Base-by-base conservation (phyloP, 37 sponge, comb jelly and placozoan species). In the Tethya wilhelma region DNA sequence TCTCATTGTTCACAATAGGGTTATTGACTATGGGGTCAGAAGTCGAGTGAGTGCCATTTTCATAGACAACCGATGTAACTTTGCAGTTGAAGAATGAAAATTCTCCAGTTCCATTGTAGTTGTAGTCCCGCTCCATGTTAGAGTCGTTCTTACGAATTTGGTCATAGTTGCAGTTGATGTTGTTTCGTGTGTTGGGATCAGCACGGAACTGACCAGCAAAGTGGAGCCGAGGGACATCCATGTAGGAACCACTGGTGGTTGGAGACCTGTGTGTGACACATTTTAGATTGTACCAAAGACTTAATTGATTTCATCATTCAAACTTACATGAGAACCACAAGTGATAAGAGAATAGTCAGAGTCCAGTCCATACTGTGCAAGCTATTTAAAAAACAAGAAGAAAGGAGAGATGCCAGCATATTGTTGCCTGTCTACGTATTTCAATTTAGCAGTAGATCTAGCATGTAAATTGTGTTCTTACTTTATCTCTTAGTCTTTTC, bases 181-280 rank as follows among this genome's bases (percentile, higher is more conserved):
- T 81, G 72, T 81, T 81, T 69, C 46, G 44, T 32, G 82, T 71
- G 59, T 46, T 69, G 33, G n/a, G 38, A 70, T 81, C 82, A 4
- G 82, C 71, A 25, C 62, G 71, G 59, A 81, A 81, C 32, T 59
- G 73, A 19, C 82, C 82, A 7, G 73, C 36, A 8, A 81, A 81
- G 62, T 81, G 82, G 56, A 81, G 12, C 20, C 82, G 53, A 12
- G 82, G 82, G 12, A 20, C 19, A 56, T 73, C 82, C 31, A 81
- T 40, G 29, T 81, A 81, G n/a, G 69, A 79, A 59, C 9, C 38
- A 9, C 29, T 7, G 34, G 67, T 20, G n/a, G n/a, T n/a, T n/a
- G n/a, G n/a, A n/a, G n/a, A n/a, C n/a, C n/a, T n/a, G n/a, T n/a
- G n/a, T n/a, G n/a, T n/a, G n/a, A n/a, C n/a, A n/a, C n/a, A n/a